A percentile compares a stretch with the other conserved stretches of the same genome.
Evolutionary conservation across 2,113 vertebrate species (phyloP).

Genomic region (Lepisosteus oculatus): DNA sequence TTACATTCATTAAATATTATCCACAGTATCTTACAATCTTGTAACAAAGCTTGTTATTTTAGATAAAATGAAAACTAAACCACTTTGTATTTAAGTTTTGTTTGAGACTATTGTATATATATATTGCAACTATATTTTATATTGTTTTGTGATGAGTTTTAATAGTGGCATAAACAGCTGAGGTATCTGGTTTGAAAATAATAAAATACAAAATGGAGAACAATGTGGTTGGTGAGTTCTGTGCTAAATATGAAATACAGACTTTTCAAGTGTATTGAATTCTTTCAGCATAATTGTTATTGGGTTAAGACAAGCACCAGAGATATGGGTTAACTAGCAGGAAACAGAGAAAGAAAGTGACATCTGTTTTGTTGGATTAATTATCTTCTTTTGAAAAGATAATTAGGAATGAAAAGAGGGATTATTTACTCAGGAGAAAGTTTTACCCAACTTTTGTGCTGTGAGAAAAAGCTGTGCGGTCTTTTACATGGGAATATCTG

Average conservation of each 20-base stretch:
- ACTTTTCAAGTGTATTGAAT: background rate
- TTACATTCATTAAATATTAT: too few relatives aligned
- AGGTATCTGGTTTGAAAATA: too few relatives aligned
- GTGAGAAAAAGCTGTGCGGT: conserved; percentile 26
- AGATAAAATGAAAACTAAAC: too few relatives aligned
- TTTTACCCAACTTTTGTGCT: conserved; percentile 30
- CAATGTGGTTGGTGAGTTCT: background rate
- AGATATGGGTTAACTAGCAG: background rate
- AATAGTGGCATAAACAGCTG: too few relatives aligned
- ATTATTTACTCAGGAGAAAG: conserved; percentile 30
- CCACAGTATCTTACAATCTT: too few relatives aligned
- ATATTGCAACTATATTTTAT: too few relatives aligned
- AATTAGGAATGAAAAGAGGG: conserved; percentile 38
- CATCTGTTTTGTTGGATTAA: conserved; percentile 31
- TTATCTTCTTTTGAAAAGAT: conserved; percentile 39
- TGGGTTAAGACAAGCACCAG: background rate
- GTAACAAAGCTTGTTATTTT: too few relatives aligned
- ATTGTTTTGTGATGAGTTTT: too few relatives aligned
- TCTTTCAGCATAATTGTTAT: background rate
- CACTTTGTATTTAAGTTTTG: too few relatives aligned
- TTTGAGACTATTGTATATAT: too few relatives aligned
- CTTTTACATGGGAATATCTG: conserved; percentile 31
- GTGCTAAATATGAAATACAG: conserved; percentile 14
- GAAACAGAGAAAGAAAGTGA: conserved; percentile 20
- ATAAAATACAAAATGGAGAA: background rate